Percentiles rank a stretch among this genome's conserved stretches.
These are phyloP conservation scores for Paraplagusia blochii DNA, from an alignment of 2,113 vertebrate genomes.

Conservation along the genomic window DNA sequence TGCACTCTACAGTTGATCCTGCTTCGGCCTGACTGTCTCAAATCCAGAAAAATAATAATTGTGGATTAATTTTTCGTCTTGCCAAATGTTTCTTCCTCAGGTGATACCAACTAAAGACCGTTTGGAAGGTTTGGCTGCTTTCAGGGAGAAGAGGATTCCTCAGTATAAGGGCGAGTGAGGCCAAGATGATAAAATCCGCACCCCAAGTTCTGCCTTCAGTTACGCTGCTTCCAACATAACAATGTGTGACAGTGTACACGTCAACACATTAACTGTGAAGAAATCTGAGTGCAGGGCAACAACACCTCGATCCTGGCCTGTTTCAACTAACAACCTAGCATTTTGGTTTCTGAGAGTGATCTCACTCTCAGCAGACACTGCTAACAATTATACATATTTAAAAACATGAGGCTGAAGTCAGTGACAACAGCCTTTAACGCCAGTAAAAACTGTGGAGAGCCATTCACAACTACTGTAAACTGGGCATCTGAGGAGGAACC, in stretches of 20 bases:
- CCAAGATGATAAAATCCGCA: background rate
- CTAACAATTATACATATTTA: no score
- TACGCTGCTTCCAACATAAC: slow-evolving; percentile 49
- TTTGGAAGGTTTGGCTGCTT: slow-evolving; percentile 91
- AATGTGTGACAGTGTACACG: slow-evolving; percentile 12
- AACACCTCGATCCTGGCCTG: background rate
- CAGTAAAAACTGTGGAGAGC: background rate
- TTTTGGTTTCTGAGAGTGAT: background rate
- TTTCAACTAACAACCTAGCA: background rate
- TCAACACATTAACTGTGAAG: slow-evolving; percentile 10
- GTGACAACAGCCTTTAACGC: background rate
- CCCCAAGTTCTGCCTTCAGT: slow-evolving; percentile 31
- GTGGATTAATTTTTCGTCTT: no score
- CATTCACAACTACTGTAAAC: no score
- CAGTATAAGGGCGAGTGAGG: slow-evolving; percentile 89
- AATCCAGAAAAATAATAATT: no score
- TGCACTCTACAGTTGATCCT: no score
- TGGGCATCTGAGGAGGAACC: no score
- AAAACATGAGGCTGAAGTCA: no score
- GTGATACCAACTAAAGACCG: slow-evolving; percentile 97
- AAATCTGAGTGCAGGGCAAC: background rate
- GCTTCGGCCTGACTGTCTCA: no score
- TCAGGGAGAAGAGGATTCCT: slow-evolving; percentile 93
- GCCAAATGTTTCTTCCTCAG: slow-evolving; percentile 68
- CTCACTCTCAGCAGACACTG: background rate